Evolutionary conservation across 2,797 vertebrate species (phyloP).

Genomic region (Spea hammondii): DNA sequence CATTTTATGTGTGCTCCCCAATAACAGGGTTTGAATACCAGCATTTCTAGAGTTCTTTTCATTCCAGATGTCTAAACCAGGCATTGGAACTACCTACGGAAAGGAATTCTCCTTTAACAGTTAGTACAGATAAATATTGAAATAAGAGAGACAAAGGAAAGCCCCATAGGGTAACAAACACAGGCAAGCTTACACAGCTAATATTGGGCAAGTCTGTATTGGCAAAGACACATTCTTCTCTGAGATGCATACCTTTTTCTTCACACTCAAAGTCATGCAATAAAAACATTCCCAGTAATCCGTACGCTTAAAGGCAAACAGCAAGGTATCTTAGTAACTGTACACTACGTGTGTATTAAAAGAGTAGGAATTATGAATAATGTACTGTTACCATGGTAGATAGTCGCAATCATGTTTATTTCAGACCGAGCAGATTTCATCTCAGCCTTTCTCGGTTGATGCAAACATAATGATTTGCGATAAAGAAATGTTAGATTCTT

Average conservation of each 20-base stretch:
- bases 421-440: neutral
- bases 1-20: conserved; percentile 42
- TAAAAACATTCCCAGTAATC: conserved; percentile 30
- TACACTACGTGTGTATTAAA: conserved; percentile 1
- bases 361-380: neutral
- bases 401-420: neutral
- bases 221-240: conserved; percentile 30
- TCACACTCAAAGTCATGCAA: conserved; percentile 34
- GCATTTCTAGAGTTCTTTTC: conserved; percentile 56
- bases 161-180: conserved; percentile 43
- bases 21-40: conserved; percentile 41
- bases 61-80: conserved; percentile 55
- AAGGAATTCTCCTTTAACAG: conserved; percentile 26
- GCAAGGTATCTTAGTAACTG: conserved; percentile 24
- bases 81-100: conserved; percentile 51
- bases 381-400: neutral
- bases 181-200: conserved; percentile 47
- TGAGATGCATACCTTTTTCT: conserved; percentile 18
- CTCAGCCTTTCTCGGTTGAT: neutral
- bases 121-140: conserved; percentile 57
- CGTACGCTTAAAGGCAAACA: conserved; percentile 36
- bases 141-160: conserved; percentile 52
- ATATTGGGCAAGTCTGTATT: conserved; percentile 51
- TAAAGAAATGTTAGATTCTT: too few relatives aligned
- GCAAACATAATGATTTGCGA: too few relatives aligned